Percentiles rank a stretch among this genome's conserved stretches.
Conservation (phyloP, 2,113 vertebrate species). For the Callipepla squamata region DNA sequence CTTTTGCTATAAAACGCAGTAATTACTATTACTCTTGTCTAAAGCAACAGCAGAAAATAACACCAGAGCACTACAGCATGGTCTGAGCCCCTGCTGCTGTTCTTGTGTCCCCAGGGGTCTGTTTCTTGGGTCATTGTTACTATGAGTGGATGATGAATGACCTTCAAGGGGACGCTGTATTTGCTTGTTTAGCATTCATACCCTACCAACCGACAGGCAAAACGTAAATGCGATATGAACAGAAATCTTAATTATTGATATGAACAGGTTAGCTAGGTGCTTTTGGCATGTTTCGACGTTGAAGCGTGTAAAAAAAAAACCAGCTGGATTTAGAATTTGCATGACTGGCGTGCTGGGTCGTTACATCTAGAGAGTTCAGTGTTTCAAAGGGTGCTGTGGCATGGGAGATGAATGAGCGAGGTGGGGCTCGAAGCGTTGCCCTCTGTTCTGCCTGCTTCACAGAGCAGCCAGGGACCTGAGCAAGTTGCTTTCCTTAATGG, state of each 20-base stretch:
- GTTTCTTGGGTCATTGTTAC: neutral
- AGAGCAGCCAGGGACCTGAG: neutral
- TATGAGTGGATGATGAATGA: neutral
- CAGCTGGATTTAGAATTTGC: neutral
- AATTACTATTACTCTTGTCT: neutral
- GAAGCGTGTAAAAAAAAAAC: accelerated
- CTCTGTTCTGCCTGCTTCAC: neutral
- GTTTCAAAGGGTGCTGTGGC: neutral
- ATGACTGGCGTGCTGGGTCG: accelerated
- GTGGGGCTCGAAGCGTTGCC: neutral
- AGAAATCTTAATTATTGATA: neutral
- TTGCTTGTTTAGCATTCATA: neutral
- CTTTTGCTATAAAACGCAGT: neutral
- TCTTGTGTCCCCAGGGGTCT: neutral
- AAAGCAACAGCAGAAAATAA: neutral
- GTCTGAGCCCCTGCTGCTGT: neutral
- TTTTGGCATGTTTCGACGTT: neutral
- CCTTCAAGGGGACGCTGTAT: neutral
- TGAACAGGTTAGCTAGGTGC: neutral
- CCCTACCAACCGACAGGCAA: neutral
- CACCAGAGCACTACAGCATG: neutral
- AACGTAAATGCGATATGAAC: accelerated
- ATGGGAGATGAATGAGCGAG: neutral
- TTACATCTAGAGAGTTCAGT: neutral
- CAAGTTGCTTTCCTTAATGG: neutral